A percentile compares a stretch with the other conserved stretches of the same genome.
Evolutionary conservation across 2,797 vertebrate genomes (phyloP).

Genomic region (Gymnothorax javanicus): DNA sequence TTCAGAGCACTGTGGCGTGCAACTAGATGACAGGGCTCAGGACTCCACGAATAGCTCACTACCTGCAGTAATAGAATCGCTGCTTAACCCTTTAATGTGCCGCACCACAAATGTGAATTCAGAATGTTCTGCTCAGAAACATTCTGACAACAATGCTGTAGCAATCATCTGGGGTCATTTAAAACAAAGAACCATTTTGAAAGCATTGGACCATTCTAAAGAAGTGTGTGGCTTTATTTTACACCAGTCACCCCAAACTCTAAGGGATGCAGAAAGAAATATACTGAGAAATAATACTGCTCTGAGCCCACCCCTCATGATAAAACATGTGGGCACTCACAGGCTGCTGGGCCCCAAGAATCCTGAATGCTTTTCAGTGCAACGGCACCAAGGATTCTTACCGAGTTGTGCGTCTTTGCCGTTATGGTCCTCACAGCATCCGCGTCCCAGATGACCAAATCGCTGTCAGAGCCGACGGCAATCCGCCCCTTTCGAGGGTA

Average conservation of each 20-base stretch:
- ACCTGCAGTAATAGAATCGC: neutral
- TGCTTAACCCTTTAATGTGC: neutral
- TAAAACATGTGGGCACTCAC: too few species aligned
- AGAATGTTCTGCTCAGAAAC: too few species aligned
- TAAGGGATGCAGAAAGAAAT: too few species aligned
- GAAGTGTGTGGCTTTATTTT: neutral
- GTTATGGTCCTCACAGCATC: conserved; percentile 89
- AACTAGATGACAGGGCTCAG: neutral
- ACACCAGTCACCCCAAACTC: neutral
- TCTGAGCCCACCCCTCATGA: too few species aligned
- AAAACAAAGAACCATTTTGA: too few species aligned
- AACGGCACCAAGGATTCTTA: conserved; percentile 56
- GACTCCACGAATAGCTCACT: neutral
- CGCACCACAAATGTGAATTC: too few species aligned
- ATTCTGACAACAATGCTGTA: too few species aligned
- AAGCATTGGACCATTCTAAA: neutral
- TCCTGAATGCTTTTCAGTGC: too few species aligned
- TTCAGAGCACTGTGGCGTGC: neutral
- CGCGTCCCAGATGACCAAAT: conserved; percentile 96
- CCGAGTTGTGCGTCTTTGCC: conserved; percentile 94
- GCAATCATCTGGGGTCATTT: too few species aligned
- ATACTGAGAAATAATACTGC: too few species aligned
- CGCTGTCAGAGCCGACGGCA: conserved; percentile 90
- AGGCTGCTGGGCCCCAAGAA: too few species aligned
- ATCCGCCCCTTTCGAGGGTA: conserved; percentile 96